Evolutionary conservation across 2,797 vertebrate species (phyloP).

Genomic region (Sebastes glaucus): DNA sequence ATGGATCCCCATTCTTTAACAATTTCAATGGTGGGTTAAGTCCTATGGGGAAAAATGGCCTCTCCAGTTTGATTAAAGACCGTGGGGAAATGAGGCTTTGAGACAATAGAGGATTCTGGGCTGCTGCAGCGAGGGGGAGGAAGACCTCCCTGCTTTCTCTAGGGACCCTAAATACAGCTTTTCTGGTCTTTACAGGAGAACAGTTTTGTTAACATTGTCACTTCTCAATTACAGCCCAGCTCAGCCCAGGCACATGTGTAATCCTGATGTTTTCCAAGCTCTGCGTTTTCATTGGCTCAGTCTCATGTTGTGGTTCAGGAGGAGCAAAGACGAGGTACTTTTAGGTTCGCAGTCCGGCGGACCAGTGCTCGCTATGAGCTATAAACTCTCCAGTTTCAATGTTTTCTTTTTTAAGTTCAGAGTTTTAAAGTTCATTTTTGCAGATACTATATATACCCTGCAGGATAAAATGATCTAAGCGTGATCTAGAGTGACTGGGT

Average conservation of each 20-base stretch:
- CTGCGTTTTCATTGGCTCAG: conserved; percentile 36
- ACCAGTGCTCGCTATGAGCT: not conserved
- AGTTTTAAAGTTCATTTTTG: not conserved
- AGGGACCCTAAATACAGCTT: conserved; percentile 46
- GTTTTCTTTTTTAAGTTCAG: not conserved
- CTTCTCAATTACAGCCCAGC: conserved; percentile 49
- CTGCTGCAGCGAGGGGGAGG: not conserved
- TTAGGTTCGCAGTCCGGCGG: conserved; percentile 25
- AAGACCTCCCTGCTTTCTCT: conserved; percentile 22
- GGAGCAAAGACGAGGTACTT: conserved; percentile 31
- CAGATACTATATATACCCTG: not conserved
- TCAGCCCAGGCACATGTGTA: conserved; percentile 43
- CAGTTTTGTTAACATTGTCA: conserved; percentile 50
- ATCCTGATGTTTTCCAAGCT: conserved; percentile 42
- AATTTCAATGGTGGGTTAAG: not conserved
- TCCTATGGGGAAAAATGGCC: conserved; percentile 35
- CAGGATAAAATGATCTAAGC: not conserved
- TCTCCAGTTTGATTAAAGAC: conserved; percentile 58
- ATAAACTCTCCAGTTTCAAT: not conserved
- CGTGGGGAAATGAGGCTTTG: conserved; percentile 35
- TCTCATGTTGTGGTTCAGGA: conserved; percentile 19
- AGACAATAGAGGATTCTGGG: conserved; percentile 44
- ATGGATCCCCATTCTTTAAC: not conserved
- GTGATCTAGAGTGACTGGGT: not conserved
- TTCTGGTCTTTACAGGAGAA: conserved; percentile 33